Evolutionary conservation across 2,888 invertebrate genomes (phyloP).

Genomic region (Idaea straminata): DNA sequence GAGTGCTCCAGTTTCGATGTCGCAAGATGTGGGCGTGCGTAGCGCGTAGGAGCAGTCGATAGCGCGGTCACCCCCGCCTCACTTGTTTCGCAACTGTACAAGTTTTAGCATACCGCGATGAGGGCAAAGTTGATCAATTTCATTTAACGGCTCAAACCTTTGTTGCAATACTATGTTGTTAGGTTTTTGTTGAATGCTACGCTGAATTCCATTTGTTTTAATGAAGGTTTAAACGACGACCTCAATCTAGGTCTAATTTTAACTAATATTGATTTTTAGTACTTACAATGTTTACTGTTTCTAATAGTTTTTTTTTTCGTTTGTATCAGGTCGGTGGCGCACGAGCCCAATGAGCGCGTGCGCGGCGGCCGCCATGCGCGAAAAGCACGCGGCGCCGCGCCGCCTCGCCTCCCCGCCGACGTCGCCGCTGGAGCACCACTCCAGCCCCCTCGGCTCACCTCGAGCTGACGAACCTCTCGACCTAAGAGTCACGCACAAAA

Average conservation of each 20-base stretch:
- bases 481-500: constrained; percentile 91
- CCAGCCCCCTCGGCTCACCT: constrained; percentile 76
- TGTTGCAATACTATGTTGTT: constrained; percentile 14
- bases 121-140: constrained; percentile 44
- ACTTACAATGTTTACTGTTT: background rate
- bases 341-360: constrained; percentile 86
- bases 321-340: constrained; percentile 78
- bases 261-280: background rate
- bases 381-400: constrained; percentile 95
- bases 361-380: constrained; percentile 87
- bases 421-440: constrained; percentile 66
- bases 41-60: constrained; percentile 65
- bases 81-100: constrained; percentile 50
- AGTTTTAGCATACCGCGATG: constrained; percentile 53
- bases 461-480: constrained; percentile 90
- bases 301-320: constrained; percentile 9
- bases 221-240: too few species aligned
- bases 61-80: constrained; percentile 60
- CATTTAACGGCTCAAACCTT: constrained; percentile 23
- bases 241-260: background rate
- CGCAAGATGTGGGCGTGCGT: constrained; percentile 68
- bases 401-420: constrained; percentile 85
- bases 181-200: background rate
- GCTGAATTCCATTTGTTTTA: background rate
- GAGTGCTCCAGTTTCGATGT: constrained; percentile 70